Evolutionary conservation across 1,140 invertebrate species (phyloP).

Genomic region (Formica exsecta): DNA sequence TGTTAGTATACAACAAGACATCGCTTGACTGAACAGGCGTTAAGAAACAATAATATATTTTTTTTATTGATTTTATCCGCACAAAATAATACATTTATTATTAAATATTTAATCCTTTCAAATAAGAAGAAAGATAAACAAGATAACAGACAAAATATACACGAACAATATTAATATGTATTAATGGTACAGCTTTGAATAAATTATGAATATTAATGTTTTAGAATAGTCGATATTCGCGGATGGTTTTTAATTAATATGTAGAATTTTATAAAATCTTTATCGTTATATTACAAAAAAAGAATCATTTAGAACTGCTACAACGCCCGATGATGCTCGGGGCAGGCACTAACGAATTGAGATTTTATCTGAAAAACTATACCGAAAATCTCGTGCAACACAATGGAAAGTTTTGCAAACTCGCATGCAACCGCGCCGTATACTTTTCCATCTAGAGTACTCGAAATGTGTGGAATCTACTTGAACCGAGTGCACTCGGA

Average conservation of each 20-base stretch:
- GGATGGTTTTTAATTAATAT: too few species aligned
- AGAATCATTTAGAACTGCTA: background rate
- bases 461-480: slow-evolving; percentile 55
- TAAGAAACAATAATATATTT: background rate
- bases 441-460: slow-evolving; percentile 47
- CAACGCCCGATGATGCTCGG: background rate
- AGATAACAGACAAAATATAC: slow-evolving; percentile 6
- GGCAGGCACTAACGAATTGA: background rate
- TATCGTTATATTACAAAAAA: background rate
- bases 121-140: background rate
- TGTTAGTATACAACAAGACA: background rate
- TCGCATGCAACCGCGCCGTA: slow-evolving; percentile 30
- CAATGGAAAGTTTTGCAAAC: slow-evolving; percentile 38
- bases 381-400: slow-evolving; percentile 17
- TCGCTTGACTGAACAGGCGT: background rate
- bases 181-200: background rate
- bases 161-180: background rate
- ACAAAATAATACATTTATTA: background rate
- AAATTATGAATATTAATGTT: background rate
- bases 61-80: background rate
- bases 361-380: slow-evolving; percentile 12
- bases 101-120: background rate
- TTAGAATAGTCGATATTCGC: background rate
- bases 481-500: slow-evolving; percentile 54
- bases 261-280: too few species aligned